Conservation (phyloP, 92 coral and sea anemone species). For the Siderastrea radians region DNA sequence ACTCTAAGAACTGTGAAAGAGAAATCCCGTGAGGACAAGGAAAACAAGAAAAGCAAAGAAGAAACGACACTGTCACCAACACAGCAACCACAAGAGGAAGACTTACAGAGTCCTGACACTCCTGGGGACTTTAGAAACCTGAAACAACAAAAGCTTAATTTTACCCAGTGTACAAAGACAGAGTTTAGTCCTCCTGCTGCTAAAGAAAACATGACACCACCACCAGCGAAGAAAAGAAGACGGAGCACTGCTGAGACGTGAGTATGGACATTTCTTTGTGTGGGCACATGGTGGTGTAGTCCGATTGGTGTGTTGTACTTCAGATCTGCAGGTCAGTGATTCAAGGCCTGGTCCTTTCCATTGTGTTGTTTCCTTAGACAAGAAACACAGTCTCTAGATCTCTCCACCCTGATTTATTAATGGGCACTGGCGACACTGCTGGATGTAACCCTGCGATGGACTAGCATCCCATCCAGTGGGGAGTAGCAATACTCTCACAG, state of each 20-base stretch:
- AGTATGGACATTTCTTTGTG: not conserved
- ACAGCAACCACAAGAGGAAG: constrained; percentile 11
- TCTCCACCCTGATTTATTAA: no score
- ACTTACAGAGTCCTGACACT: constrained; percentile 14
- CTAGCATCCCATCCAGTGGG: no score
- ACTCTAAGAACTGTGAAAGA: constrained; percentile 57
- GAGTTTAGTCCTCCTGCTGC: not conserved
- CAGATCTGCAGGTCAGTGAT: no score
- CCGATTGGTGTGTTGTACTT: no score
- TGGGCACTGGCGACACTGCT: no score
- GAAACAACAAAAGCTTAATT: constrained; percentile 51
- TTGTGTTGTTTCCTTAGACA: no score
- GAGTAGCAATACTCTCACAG: no score
- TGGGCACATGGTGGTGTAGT: no score
- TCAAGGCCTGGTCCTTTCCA: no score
- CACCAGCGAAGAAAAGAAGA: constrained; percentile 36
- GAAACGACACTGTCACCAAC: constrained; percentile 54
- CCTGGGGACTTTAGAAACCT: constrained; percentile 39
- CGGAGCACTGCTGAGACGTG: constrained; percentile 28
- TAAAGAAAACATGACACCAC: constrained; percentile 1
- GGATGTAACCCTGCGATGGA: no score
- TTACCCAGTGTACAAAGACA: constrained; percentile 11
- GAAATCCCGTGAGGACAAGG: constrained; percentile 54
- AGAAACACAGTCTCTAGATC: no score
- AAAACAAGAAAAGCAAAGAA: constrained; percentile 42